Evolutionary conservation across 2,113 vertebrate genomes (phyloP), one percentile per base, ranked within the genome.

Genomic region (Ageneiosus marmoratus): DNA sequence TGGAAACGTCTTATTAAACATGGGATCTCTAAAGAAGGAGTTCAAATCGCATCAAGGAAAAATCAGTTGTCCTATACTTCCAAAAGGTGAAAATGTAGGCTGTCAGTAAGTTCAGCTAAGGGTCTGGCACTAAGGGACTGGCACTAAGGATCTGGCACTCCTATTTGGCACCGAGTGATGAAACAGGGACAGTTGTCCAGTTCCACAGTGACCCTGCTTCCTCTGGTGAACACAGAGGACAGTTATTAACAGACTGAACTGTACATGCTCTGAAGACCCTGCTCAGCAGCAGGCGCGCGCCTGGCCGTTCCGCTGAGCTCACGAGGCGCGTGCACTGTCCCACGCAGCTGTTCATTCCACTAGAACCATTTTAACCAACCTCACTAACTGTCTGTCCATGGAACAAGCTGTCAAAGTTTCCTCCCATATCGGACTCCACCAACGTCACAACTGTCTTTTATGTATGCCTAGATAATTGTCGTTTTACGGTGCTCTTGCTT

Each of bases 331-430:
- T 67, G 87, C 72, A 78, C 78, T 88, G 87, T 89, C 90, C 91
- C 87, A 91, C 88, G 91, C 91, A 82, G 80, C 69, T 27, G 92
- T 93, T 93, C 92, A 93, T 93, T 93, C 91, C 92, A 88, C 78
- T 88, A 88, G 91, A 91, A 92, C 90, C 77, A 91, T 93, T 93
- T 92, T 92, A 92, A 91, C 90, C 62, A 44, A 44, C 86, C 90
- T 91, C 88, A 44, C 75, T 56, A 50, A 56, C 75, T 58, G 37
- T 80, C 83, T 50, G 37, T 80, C 32, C 41, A 83, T 72, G 51
- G 62, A 67, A 83, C 62, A 75, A 86, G 51, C 72, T 80, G 78
- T 83, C 77, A 81, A 51, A 63, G 72, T 82, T 80, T 65, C 80
- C 83, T 63, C 60, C 72, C 60, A 27, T 80, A 51, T 50, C 65